Evolutionary conservation across 2,797 vertebrate species (phyloP), one percentile per base, ranked within the genome.

Genomic region (Garrulus glandarius): DNA sequence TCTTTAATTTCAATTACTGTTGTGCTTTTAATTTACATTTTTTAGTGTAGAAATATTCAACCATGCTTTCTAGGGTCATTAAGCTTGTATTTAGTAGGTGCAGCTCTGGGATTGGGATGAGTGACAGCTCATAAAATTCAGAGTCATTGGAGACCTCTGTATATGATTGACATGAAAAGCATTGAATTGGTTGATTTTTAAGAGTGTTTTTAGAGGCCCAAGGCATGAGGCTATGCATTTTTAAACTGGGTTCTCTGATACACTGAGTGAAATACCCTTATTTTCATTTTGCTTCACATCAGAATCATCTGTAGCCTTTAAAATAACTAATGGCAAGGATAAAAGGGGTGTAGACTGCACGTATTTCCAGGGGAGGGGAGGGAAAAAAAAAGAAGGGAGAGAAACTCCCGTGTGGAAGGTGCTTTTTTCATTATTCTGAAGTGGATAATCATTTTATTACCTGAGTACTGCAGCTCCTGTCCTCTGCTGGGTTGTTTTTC

Each of bases 151-250:
- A 92, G 84, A 84, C 59, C 29, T 92, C 77, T 64, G 20, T 46
- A 5, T 87, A 15, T 92, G 87, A 84, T 30, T 93, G 91, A 84
- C 91, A 23, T 79, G 74, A 70, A 94, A 89, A 65, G 17, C 53
- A 23, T n/a, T 91, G 74, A 92, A 87, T 77, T 94, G 39, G 36
- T 72, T 89, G 44, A 69, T 89, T 93, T 89, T 91, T 71, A 65
- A 65, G 43, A 71, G 39, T 83, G 61, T 71, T 84, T 93, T 32
- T 49, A 72, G 67, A 85, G 69, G 46, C 76, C 92, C n/a, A 83
- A 79, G 89, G 65, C 69, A 36, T 78, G 81, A 85, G 24, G 32
- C 27, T 56, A 2, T 89, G 43, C 26, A 50, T 92, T 88, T 94
- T 90, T 50, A 34, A 91, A 43, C 39, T 56, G 15, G 19, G 7